Percentiles rank a stretch among this genome's conserved stretches.
phyloP scores from a whole-genome alignment of 2,113 vertebrate species.

The Zosterops pallidus region DNA sequence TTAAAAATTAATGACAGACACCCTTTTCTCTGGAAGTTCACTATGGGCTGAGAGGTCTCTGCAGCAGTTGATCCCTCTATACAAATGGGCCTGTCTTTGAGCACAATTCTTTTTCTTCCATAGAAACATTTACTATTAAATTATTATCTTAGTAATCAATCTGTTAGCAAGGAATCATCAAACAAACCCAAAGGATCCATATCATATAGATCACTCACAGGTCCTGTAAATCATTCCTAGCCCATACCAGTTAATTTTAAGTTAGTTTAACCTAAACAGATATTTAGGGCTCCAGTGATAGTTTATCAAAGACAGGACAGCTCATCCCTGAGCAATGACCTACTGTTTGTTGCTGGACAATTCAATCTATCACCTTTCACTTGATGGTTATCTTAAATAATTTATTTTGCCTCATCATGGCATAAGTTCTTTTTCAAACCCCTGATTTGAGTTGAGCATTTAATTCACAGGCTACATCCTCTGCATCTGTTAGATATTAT shows the following conservation, averaged over 20 bases:
- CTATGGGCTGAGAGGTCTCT: neutral
- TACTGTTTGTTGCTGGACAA: slow-evolving; percentile 61
- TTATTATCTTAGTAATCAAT: neutral
- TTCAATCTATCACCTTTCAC: slow-evolving; percentile 71
- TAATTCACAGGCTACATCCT: slow-evolving; percentile 39
- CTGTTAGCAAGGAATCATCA: neutral
- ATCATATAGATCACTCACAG: neutral
- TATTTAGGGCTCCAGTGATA: slow-evolving; percentile 31
- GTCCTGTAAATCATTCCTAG: neutral
- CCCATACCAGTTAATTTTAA: slow-evolving; percentile 32
- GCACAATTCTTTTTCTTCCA: neutral
- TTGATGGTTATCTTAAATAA: slow-evolving; percentile 72
- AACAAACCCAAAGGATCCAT: neutral
- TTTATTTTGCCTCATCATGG: slow-evolving; percentile 72
- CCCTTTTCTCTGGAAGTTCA: neutral
- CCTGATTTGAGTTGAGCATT: slow-evolving; percentile 60
- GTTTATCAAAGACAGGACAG: slow-evolving; percentile 54
- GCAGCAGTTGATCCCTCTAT: neutral
- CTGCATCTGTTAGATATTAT: neutral
- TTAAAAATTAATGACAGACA: neutral
- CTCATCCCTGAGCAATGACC: slow-evolving; percentile 67
- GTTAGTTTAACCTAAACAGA: slow-evolving; percentile 52
- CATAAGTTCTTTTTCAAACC: slow-evolving; percentile 55
- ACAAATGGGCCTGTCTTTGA: neutral
- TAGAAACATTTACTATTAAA: slow-evolving; percentile 1